Base-by-base conservation (phyloP, 2,113 vertebrate genomes). In the Odocoileus hemionus region DNA sequence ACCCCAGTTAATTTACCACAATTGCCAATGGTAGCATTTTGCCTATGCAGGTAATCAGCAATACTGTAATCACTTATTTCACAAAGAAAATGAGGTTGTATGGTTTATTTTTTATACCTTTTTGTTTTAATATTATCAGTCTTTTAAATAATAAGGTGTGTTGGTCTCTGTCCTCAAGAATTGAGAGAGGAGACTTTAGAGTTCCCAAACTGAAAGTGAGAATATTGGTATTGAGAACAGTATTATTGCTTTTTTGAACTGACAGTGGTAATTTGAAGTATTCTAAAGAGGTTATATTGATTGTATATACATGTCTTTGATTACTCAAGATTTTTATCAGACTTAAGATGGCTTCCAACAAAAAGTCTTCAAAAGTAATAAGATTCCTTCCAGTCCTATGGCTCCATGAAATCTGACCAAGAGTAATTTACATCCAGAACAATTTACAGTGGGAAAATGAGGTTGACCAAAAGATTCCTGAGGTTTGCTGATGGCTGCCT, bases 111-210 rank as follows among this genome's bases (percentile, higher is more conserved):
- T 76, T n/a, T 33, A 13, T 74, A 57, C 33, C 5, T 12, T 86
- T 86, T 86, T 80, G 25, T 83, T 88, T 98, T 96, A 67, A 91
- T 86, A 54, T 93, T 88, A 64, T n/a, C 86, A 7, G 70, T 60
- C 23, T 26, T 89, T 95, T 54, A 79, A 55, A 54, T 67, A 88
- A 50, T 60, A 88, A 96, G 19, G 36, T 33, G 79, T 58, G 78
- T 86, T 70, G 28, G 12, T 89, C 60, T 97, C 39, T 97, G 10
- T 88, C 64, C n/a, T 88, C 91, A 93, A 91, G 82, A 39, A 50
- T 4, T 33, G 36, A 85, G 55, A 54, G 60, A 92, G 36, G 47
- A 58, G 36, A 83, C 7, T 91, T 85, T n/a, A 78, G 25, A 55
- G 23, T 89, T 92, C 50, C 39, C 60, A 70, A 67, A 96, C 23